phyloP scores from a whole-genome alignment of 2,888 invertebrate genomes.

The Periphyllus acericola region DNA sequence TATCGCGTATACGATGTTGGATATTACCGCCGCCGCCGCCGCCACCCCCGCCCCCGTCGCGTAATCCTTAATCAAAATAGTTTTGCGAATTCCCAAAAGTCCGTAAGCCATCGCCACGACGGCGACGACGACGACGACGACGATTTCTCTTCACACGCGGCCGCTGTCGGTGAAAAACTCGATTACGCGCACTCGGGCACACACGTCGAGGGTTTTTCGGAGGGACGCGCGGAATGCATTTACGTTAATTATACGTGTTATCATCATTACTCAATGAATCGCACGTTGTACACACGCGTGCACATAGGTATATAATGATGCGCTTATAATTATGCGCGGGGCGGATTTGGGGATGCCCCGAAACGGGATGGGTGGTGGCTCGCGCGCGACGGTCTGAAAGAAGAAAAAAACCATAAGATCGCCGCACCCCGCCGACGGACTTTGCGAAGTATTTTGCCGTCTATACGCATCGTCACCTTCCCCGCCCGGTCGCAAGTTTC shows the following conservation, averaged over 20 bases:
- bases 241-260: constrained; percentile 40
- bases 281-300: not conserved
- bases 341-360: too few relatives aligned
- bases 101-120: too few relatives aligned
- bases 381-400: too few relatives aligned
- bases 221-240: constrained; percentile 20
- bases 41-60: not conserved
- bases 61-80: constrained; percentile 57
- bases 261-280: not conserved
- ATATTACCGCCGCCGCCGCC: not conserved
- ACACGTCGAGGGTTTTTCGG: not conserved
- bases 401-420: not conserved
- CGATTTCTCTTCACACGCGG: constrained; percentile 37
- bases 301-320: not conserved
- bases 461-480: not conserved
- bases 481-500: not conserved
- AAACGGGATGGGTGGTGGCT: too few relatives aligned
- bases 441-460: not conserved
- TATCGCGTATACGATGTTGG: not conserved
- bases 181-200: not conserved
- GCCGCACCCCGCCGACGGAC: not conserved
- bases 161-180: constrained; percentile 40
- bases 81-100: constrained; percentile 56
- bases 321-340: not conserved
- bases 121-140: not conserved